Percentiles rank a stretch among this genome's conserved stretches.
phyloP scores from a whole-genome alignment of 1,140 invertebrate genomes.

The Portunus trituberculatus region DNA sequence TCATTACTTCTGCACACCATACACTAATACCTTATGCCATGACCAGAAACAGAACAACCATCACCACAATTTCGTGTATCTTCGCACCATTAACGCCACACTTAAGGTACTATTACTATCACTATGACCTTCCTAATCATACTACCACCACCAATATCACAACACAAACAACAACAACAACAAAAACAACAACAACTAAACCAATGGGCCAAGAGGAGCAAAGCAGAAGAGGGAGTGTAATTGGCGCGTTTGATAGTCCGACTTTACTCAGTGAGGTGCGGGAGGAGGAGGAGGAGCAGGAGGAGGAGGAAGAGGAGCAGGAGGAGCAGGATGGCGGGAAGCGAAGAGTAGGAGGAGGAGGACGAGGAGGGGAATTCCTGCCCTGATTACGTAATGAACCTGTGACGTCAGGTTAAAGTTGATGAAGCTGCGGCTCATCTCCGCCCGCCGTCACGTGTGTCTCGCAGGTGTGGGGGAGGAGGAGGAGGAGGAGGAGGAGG shows the following conservation, averaged over 20 bases:
- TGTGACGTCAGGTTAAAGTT: conserved; percentile 74
- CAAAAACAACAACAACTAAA: not conserved
- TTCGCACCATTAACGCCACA: too few species aligned
- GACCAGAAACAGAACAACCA: too few species aligned
- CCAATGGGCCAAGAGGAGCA: not conserved
- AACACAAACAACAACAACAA: too few species aligned
- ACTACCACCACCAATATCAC: too few species aligned
- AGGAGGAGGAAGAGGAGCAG: not conserved
- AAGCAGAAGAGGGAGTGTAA: conserved; percentile 41
- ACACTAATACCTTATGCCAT: not conserved
- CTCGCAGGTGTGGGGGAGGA: conserved; percentile 22
- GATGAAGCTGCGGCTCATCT: conserved; percentile 73
- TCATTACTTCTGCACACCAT: too few species aligned
- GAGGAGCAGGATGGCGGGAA: not conserved
- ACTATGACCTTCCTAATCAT: too few species aligned
- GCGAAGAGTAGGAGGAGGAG: not conserved
- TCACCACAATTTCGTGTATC: too few species aligned
- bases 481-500: not conserved
- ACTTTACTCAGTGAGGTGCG: conserved; percentile 50
- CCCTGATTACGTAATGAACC: conserved; percentile 74
- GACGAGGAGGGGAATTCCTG: conserved; percentile 50
- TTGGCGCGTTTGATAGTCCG: conserved; percentile 59
- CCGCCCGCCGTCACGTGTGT: conserved; percentile 53
- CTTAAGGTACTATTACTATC: too few species aligned
- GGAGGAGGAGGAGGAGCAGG: conserved; percentile 22